Conservation (phyloP, 2,888 invertebrate species). For the Drosophila yooni region DNA sequence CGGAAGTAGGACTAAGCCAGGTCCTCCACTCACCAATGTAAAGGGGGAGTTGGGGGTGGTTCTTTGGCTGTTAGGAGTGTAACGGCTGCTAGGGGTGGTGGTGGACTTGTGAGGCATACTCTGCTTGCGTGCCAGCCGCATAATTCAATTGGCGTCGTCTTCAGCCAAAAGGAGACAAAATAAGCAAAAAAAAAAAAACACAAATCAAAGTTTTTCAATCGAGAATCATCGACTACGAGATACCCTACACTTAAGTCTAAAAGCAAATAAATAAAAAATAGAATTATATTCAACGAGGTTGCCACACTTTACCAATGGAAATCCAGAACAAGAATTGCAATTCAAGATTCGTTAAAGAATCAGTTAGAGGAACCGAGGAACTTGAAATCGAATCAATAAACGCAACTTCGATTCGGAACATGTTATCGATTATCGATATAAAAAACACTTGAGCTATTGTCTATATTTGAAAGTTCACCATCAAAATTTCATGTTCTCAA, state of each 20-base stretch:
- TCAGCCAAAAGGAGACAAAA: slow-evolving; percentile 18
- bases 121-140: slow-evolving; percentile 57
- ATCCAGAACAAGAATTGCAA: neutral
- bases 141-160: slow-evolving; percentile 67
- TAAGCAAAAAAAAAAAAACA: slow-evolving; percentile 7
- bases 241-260: neutral
- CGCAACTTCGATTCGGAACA: neutral
- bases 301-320: neutral
- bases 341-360: neutral
- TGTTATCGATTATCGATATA: neutral
- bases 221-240: neutral
- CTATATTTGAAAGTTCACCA: neutral
- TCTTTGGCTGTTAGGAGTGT: neutral
- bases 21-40: slow-evolving; percentile 5
- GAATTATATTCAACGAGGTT: neutral
- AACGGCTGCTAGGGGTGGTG: neutral
- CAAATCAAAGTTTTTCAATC: slow-evolving; percentile 1
- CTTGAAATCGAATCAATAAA: neutral
- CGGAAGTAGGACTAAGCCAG: slow-evolving; percentile 34
- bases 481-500: neutral
- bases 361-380: neutral
- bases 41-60: neutral
- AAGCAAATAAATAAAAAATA: neutral
- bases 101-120: neutral
- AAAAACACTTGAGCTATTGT: neutral